A percentile compares a stretch with the other conserved stretches of the same genome.
phyloP scores from a whole-genome alignment of 1,140 invertebrate genomes.

The Radopholus similis region DNA sequence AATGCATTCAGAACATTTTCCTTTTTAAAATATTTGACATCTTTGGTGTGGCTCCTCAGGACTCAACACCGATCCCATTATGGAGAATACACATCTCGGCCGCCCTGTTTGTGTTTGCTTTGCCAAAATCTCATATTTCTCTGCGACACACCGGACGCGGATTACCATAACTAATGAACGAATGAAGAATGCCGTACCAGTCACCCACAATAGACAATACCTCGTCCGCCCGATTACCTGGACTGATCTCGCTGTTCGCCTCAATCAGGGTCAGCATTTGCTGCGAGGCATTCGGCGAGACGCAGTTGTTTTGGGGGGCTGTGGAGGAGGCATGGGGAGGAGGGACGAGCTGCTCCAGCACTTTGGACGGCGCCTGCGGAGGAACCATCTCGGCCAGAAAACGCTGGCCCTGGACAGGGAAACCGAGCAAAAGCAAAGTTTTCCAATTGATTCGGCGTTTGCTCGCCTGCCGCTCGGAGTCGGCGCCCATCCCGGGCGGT shows the following conservation, averaged over 20 bases:
- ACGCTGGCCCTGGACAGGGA: not conserved
- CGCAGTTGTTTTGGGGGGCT: no score
- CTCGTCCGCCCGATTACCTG: no score
- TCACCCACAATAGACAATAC: no score
- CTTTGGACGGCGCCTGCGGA: not conserved
- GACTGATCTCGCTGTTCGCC: not conserved
- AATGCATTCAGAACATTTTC: no score
- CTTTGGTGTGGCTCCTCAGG: no score
- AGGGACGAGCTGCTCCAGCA: not conserved
- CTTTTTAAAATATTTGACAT: no score
- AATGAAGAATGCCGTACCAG: not conserved
- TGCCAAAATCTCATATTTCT: no score
- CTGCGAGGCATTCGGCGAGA: not conserved
- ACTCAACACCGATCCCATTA: no score
- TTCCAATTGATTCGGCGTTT: not conserved
- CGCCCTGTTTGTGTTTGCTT: no score
- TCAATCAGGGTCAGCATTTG: not conserved
- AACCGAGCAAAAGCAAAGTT: not conserved
- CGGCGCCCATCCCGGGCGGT: not conserved
- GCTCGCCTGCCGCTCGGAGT: not conserved
- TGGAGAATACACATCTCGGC: no score
- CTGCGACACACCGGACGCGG: no score
- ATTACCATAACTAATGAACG: not conserved
- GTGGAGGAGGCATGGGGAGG: no score
- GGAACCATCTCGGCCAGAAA: conserved; percentile 3